Evolutionary conservation across 2,113 vertebrate species (phyloP).

Genomic region (human (Homo sapiens)): DNA sequence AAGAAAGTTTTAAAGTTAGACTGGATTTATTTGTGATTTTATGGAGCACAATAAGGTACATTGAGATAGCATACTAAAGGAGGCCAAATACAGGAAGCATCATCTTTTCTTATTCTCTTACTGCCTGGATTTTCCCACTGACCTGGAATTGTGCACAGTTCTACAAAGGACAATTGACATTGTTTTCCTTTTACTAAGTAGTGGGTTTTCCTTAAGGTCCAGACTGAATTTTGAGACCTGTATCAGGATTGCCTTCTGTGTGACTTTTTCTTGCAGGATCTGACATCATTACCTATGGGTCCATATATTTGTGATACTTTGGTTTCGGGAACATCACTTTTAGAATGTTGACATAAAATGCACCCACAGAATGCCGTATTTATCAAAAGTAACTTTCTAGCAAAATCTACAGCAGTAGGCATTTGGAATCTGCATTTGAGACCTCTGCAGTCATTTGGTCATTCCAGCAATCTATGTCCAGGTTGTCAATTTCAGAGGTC

Average conservation of each 20-base stretch:
- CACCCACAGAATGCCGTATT: not conserved
- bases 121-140: not conserved
- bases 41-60: too few relatives aligned
- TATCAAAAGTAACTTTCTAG: not conserved
- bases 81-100: not conserved
- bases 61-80: not conserved
- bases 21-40: not conserved
- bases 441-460: not conserved
- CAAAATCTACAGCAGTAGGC: not conserved
- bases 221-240: not conserved
- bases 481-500: not conserved
- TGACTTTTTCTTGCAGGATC: not conserved
- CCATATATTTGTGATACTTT: not conserved
- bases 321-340: not conserved
- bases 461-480: not conserved
- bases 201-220: not conserved
- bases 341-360: not conserved
- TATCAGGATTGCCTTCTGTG: not conserved
- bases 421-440: not conserved
- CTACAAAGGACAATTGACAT: not conserved
- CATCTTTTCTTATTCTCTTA: not conserved
- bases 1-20: not conserved
- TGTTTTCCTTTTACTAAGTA: not conserved
- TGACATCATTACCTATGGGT: not conserved
- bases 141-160: not conserved